Percentiles rank a stretch among this genome's conserved stretches.
Conservation (phyloP, 1,140 invertebrate genomes). For the Cotesia chilonis region DNA sequence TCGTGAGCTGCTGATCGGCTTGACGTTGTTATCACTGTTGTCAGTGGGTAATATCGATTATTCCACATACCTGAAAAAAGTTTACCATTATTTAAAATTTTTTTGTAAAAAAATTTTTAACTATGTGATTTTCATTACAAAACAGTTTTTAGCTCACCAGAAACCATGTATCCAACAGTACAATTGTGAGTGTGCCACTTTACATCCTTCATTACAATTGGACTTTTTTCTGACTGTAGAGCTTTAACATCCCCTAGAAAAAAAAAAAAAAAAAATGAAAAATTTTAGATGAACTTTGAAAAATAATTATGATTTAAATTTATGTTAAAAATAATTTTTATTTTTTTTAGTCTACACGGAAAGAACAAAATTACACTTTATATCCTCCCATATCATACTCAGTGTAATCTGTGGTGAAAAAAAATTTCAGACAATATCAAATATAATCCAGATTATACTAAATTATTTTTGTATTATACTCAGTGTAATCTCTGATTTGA, state of each 20-base stretch:
- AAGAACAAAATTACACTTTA: no score
- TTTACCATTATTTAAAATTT: constrained; percentile 3
- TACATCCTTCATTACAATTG: constrained; percentile 86
- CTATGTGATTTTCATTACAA: background rate
- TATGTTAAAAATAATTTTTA: background rate
- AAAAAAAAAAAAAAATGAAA: constrained; percentile 44
- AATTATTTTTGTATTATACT: no score
- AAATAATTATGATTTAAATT: no score
- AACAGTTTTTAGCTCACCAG: constrained; percentile 69
- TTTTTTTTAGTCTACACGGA: no score
- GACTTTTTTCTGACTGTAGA: constrained; percentile 82
- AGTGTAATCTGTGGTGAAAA: no score
- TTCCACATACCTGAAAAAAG: constrained; percentile 82
- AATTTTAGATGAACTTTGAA: no score
- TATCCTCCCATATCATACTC: no score
- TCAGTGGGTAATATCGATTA: constrained; percentile 85
- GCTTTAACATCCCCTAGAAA: constrained; percentile 84
- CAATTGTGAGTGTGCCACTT: constrained; percentile 89
- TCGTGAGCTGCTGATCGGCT: constrained; percentile 84
- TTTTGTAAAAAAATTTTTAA: background rate
- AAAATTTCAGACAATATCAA: no score
- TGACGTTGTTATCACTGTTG: constrained; percentile 80
- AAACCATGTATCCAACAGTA: constrained; percentile 83
- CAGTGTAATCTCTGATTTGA: no score
- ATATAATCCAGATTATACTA: no score